Base-by-base conservation (phyloP, 2,888 invertebrate species). In the Heteromyza rotundicornis region DNA sequence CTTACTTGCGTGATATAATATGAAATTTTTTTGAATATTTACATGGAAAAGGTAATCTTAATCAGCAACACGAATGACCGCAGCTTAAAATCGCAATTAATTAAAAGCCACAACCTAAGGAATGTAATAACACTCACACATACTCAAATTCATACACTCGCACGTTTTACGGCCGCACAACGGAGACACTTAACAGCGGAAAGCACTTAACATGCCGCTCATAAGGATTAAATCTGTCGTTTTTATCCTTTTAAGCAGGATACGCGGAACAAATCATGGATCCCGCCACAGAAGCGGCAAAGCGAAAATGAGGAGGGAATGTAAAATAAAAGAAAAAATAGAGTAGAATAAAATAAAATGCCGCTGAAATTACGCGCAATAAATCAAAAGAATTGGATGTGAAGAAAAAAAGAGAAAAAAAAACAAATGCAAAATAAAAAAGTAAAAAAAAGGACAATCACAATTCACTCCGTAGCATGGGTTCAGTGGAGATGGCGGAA, bases 191-290 rank as follows among this genome's bases (percentile, higher is more conserved):
- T 67, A 65, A 69, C 69, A 68, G 50, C 63, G 59, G 64, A 72
- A 73, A 70, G 73, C 76, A 74, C 70, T 75, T 69, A 73, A 65
- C 57, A 58, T 57, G 53, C 54, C 54, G 57, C 57, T 56, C 47
- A 20, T 2, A 47, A 65, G 63, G 55, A 59, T 57, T 64, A 65
- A 58, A 51, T 61, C 65, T 49, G 61, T 59, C 59, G 53, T 59
- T 36, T 32, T 54, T 19, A 58, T 62, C 55, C 50, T 40, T 12
- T 57, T 63, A 57, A 56, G 52, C 22, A 47, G 57, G 49, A 60
- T 49, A 57, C 55, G 60, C 59, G 63, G 47, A 53, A 60, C 63
- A 60, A 63, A 63, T 63, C 57, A 52, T 47, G n/a, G n/a, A n/a
- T n/a, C n/a, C n/a, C 50, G 10, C 16, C 40, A 10, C 10, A 27